phyloP scores from a whole-genome alignment of 2,797 vertebrate species.

The Centropyge bicolor region DNA sequence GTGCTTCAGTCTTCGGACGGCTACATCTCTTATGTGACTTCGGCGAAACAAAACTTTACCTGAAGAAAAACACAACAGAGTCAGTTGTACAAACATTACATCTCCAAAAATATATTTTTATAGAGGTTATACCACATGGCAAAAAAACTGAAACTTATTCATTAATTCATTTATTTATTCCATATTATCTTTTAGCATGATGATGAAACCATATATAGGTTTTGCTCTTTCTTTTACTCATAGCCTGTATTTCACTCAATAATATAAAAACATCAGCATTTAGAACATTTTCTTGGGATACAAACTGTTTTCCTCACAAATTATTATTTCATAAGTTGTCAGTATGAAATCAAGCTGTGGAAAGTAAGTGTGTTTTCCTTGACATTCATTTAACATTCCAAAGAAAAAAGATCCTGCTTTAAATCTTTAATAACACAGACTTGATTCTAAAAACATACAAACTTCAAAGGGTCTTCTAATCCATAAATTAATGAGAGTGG shows the following conservation, averaged over 20 bases:
- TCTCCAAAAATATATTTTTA: not conserved
- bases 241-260: not conserved
- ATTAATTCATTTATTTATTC: no score
- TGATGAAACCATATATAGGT: not conserved
- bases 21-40: constrained; percentile 95
- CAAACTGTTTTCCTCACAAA: not conserved
- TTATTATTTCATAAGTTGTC: not conserved
- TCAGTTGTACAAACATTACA: not conserved
- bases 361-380: not conserved
- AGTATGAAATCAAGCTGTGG: not conserved
- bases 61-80: constrained; percentile 60
- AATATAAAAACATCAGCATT: not conserved
- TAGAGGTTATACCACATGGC: not conserved
- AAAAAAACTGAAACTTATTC: not conserved
- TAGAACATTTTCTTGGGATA: not conserved
- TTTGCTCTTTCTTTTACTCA: not conserved
- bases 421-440: not conserved
- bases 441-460: constrained; percentile 5
- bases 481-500: constrained; percentile 1
- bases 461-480: not conserved
- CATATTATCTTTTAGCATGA: no score
- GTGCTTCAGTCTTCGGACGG: constrained; percentile 93
- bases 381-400: not conserved
- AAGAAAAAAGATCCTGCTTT: not conserved
- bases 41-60: constrained; percentile 96